These are phyloP conservation scores for Cosmia trapezina DNA, from an alignment of 2,888 invertebrate genomes.

Conservation along the genomic window DNA sequence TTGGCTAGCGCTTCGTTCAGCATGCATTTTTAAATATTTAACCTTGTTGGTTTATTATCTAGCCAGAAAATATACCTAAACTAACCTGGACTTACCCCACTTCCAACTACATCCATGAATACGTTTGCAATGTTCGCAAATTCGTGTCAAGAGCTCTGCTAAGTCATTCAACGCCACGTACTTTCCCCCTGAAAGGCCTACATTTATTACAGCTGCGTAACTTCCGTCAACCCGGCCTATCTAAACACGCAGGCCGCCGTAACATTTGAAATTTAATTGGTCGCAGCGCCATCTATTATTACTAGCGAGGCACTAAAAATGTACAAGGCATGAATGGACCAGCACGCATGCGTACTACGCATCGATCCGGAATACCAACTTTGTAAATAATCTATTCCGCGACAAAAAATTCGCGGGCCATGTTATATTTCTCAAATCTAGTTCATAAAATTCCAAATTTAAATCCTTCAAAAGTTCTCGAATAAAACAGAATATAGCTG, in stretches of 20 bases:
- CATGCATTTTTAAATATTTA: background rate
- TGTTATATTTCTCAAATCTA: constrained; percentile 66
- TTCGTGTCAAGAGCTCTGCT: constrained; percentile 55
- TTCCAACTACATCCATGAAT: constrained; percentile 19
- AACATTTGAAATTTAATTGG: constrained; percentile 70
- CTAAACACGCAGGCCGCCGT: constrained; percentile 60
- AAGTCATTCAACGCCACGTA: constrained; percentile 43
- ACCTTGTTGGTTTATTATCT: background rate
- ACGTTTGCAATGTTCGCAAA: constrained; percentile 35
- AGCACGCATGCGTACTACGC: constrained; percentile 85
- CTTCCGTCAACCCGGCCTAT: constrained; percentile 61
- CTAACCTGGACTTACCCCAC: background rate
- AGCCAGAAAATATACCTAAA: constrained; percentile 5
- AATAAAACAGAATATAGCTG: constrained; percentile 23
- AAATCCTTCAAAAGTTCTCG: constrained; percentile 34
- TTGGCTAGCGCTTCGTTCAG: background rate
- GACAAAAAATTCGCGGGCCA: constrained; percentile 71
- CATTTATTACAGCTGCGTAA: constrained; percentile 61
- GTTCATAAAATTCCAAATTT: constrained; percentile 38
- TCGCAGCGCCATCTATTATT: constrained; percentile 80
- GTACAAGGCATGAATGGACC: constrained; percentile 78
- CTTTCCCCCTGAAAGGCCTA: constrained; percentile 53
- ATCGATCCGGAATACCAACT: constrained; percentile 83
- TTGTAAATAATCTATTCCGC: constrained; percentile 85
- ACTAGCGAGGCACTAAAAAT: constrained; percentile 65